Base-by-base conservation (phyloP, 2,888 invertebrate genomes). In the Actias luna region DNA sequence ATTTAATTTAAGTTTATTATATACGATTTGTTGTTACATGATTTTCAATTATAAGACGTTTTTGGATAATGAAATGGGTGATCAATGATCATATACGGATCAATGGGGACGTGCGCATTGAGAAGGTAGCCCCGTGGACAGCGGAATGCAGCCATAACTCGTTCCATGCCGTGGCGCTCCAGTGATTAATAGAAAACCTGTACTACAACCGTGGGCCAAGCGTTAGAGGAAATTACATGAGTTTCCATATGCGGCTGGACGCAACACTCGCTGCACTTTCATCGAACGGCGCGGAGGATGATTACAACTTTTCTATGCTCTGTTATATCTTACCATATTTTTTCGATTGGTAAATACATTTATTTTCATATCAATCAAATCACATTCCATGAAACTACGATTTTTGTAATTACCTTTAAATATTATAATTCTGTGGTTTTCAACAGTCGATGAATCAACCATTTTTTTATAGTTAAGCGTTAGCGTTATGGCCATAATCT, bases 131-230 rank as follows among this genome's bases (percentile, higher is more conserved):
- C 69, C 70, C 68, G 78, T 79, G 77, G 77, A 77, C 76, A 72
- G 65, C 74, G 86, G 87, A 88, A 88, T 88, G 87, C 83, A 77
- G 83, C 67, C 76, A 74, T 65, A 75, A 74, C 76, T 74, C 74
- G 76, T 71, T 65, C 67, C 65, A 69, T 68, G 70, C 70, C 74
- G 72, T 69, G 69, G 76, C 69, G 70, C 29, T 55, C 55, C 29
- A 55, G 74, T 84, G 85, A 86, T 85, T 85, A 83, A 84, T 83
- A 81, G 83, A 79, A 81, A 82, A 83, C 81, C 80, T 75, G 82
- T 82, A 78, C 46, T 22, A 50, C 46, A 50, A 50, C 46, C 46
- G 25, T 74, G 71, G 71, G 72, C 73, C 75, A 67, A 55, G 66
- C 61, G 62, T 64, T 42, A 61, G 59, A 39, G 59, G 61, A 59